Base-by-base conservation (phyloP, 2,797 vertebrate genomes). In the Odontamblyopus lacepedii region DNA sequence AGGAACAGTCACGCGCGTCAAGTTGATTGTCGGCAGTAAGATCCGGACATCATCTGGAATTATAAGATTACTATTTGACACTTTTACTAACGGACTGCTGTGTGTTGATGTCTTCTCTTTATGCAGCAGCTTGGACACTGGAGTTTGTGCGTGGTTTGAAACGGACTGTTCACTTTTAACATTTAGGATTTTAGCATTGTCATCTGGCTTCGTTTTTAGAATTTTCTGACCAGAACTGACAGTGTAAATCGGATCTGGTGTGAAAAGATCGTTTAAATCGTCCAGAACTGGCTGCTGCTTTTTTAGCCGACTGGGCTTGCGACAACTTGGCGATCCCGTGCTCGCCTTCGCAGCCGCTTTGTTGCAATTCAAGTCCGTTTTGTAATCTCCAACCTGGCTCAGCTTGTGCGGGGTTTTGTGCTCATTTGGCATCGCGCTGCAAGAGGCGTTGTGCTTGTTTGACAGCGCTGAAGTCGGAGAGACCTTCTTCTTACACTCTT, bases 201-300 rank as follows among this genome's bases (percentile, higher is more conserved):
- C 69, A 9, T 79, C 60, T 11, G n/a, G 61, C 50, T 67, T 81
- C 6, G 64, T 35, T 50, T 88, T 88, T 55, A 44, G 8, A 19
- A 67, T 70, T 68, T 85, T 87, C 16, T 61, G 65, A 15, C 15
- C 2, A 57, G 62, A 53, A 29, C 6, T 67, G 51, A 86, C 27
- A 0, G 82, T 26, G 30, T 81, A 89, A 9, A 51, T 82, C 38
- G 88, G 82, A 76, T 92, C 91, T 2, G 92, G 91, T n/a, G 87
- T 86, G 53, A 92, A 92, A 61, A 90, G 89, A 1, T 82, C 67
- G 30, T 23, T 48, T 57, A 69, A 48, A 26, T 89, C 79, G 29
- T 83, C 41, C 0, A n/a, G 11, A 12, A 78, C 6, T 29, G 3
- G 6, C 27, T 63, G 16, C 27, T 63, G 16, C 75, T 15, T 82